Percentiles rank a stretch among this genome's conserved stretches.
Conservation (phyloP, 1,140 invertebrate genomes). For the Tenebrio molitor region DNA sequence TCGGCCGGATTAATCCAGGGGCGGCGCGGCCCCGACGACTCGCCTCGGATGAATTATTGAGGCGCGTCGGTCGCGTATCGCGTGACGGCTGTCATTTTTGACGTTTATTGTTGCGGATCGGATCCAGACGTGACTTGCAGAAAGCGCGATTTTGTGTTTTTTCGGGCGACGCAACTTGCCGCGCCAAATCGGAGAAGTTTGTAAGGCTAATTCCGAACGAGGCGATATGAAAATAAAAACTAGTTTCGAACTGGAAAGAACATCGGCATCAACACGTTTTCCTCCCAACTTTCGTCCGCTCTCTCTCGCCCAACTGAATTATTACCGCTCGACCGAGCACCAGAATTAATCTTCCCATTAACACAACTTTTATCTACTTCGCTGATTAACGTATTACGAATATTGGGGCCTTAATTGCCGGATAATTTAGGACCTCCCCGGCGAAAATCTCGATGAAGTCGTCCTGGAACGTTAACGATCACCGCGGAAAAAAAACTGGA, state of each 20-base stretch:
- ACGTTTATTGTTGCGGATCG: too few relatives aligned
- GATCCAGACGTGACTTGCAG: too few relatives aligned
- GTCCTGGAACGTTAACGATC: slow-evolving; percentile 23
- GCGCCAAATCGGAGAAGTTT: slow-evolving; percentile 11
- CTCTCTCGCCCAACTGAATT: slow-evolving; percentile 21
- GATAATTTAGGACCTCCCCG: slow-evolving; percentile 49
- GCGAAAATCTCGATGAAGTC: slow-evolving; percentile 21
- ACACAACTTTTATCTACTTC: slow-evolving; percentile 52
- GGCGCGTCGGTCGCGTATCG: too few relatives aligned
- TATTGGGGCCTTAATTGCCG: slow-evolving; percentile 54
- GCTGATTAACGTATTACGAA: slow-evolving; percentile 53
- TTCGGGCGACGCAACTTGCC: background rate
- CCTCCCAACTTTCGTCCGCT: slow-evolving; percentile 15
- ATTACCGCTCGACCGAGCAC: slow-evolving; percentile 30
- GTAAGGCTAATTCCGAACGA: background rate
- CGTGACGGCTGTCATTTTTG: too few relatives aligned
- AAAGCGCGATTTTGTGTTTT: too few relatives aligned
- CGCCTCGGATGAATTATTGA: too few relatives aligned
- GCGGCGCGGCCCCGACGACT: background rate
- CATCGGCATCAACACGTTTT: slow-evolving; percentile 36
- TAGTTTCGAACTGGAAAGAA: slow-evolving; percentile 15
- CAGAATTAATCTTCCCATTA: slow-evolving; percentile 44
- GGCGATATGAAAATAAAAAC: slow-evolving; percentile 28
- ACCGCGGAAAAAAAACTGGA: background rate
- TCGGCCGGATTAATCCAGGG: slow-evolving; percentile 2